Evolutionary conservation across 2,888 invertebrate genomes (phyloP), one percentile per base, ranked within the genome.

Genomic region (Hypomecis atomaria): DNA sequence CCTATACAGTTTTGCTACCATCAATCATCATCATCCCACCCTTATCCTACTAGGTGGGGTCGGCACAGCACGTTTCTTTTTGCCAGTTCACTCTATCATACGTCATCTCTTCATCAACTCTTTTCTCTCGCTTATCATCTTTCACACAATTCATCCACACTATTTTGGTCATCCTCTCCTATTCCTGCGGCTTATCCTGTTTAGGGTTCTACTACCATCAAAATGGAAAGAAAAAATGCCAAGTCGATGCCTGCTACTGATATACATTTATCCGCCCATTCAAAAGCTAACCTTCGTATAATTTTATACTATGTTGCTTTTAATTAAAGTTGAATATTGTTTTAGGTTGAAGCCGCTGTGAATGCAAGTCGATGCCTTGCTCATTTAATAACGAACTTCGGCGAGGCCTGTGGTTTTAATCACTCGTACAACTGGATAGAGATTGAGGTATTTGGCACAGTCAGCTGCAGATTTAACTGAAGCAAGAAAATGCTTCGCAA

Each of bases 361-460:
- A 44, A 64, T 64, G 64, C 64, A 64, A 59, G 59, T 59, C 55
- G 49, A 59, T 64, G 55, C 55, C 49, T 34, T 59, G 63, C 56
- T 59, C 64, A 59, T 64, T 59, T 64, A 64, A 64, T 64, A 56
- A 59, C 59, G 56, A 64, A 64, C 33, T 59, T 55, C 44, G 36
- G 55, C 9, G 53, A 61, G 68, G 62, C 69, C 62, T 72, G 72
- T 63, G 70, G 72, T 69, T 72, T 70, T 72, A 72, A 72, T 72
- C 72, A 72, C 67, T 67, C 63, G 69, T 65, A 63, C 70, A 66
- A 70, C 55, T 59, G 62, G 54, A 65, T 59, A 44, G 58, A 59
- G 50, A 66, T 63, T 68, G 67, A 62, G 67, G 65, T 67, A 66
- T 62, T 69, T 34, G 59, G 54, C 48, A 54, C 48, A 44, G 50